Evolutionary conservation across 2,888 invertebrate genomes (phyloP).

Genomic region (Philonicus albiceps): DNA sequence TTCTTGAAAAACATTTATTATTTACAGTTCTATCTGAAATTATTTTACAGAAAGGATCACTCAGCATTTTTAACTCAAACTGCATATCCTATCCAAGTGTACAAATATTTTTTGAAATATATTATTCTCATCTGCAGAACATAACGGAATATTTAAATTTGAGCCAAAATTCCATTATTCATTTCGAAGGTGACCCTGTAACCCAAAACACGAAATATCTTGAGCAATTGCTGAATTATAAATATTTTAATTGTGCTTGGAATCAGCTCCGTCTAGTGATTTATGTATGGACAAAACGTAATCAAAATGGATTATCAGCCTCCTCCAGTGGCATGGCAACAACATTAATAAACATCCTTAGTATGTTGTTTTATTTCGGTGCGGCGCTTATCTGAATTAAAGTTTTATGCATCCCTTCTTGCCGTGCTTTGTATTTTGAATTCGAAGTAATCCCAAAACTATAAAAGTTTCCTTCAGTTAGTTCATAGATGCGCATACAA

Average conservation of each 20-base stretch:
- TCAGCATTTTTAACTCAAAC: too few species aligned
- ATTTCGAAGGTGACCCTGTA: neutral
- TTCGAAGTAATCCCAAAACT: conserved; percentile 12
- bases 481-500: neutral
- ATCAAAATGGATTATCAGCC: neutral
- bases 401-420: neutral
- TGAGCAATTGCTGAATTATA: neutral
- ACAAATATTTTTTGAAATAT: too few species aligned
- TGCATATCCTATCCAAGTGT: too few species aligned
- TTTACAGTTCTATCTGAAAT: too few species aligned
- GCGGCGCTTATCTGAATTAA: conserved; percentile 5
- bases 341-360: neutral
- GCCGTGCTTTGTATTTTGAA: neutral
- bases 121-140: too few species aligned
- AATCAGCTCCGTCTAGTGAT: neutral
- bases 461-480: conserved; percentile 8
- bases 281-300: neutral
- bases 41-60: too few species aligned
- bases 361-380: neutral
- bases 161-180: too few species aligned
- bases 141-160: too few species aligned
- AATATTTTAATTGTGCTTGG: neutral
- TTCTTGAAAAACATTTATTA: too few species aligned
- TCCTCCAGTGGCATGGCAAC: neutral
- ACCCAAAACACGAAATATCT: neutral